phyloP scores from a whole-genome alignment of 2,113 vertebrate genomes.

The Coturnix japonica region DNA sequence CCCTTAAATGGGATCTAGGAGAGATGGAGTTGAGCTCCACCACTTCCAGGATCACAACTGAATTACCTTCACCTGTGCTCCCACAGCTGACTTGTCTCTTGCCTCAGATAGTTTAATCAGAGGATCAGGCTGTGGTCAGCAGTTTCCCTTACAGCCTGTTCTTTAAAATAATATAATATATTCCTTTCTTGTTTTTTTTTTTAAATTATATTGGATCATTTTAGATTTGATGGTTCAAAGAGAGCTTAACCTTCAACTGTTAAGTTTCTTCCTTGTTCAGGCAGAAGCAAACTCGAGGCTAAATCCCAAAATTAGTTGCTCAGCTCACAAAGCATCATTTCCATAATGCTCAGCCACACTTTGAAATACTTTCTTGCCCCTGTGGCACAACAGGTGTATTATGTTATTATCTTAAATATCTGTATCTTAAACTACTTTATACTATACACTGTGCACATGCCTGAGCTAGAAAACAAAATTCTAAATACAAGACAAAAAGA shows the following conservation, averaged over 20 bases:
- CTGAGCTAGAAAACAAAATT: not conserved
- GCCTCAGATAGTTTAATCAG: too few relatives aligned
- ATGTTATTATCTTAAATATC: too few relatives aligned
- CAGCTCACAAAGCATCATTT: not conserved
- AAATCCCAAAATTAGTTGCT: not conserved
- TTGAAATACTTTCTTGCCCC: not conserved
- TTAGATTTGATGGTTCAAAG: not conserved
- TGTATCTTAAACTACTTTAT: not conserved
- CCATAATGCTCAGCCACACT: rapidly evolving
- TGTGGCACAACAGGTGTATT: not conserved
- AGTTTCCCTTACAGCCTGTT: too few relatives aligned
- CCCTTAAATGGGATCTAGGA: too few relatives aligned
- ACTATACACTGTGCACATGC: not conserved
- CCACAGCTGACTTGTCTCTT: too few relatives aligned
- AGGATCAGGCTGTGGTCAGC: too few relatives aligned
- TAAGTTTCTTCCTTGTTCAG: not conserved
- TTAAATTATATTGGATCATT: not conserved
- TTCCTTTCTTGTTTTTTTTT: not conserved
- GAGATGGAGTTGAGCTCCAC: too few relatives aligned
- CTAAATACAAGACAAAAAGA: not conserved
- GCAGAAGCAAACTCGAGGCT: not conserved
- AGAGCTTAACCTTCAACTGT: not conserved
- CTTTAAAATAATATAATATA: not conserved
- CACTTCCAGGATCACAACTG: too few relatives aligned
- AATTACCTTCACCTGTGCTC: too few relatives aligned